Evolutionary conservation across 2,888 invertebrate genomes (phyloP).

Genomic region (Habroteleia sp.): DNA sequence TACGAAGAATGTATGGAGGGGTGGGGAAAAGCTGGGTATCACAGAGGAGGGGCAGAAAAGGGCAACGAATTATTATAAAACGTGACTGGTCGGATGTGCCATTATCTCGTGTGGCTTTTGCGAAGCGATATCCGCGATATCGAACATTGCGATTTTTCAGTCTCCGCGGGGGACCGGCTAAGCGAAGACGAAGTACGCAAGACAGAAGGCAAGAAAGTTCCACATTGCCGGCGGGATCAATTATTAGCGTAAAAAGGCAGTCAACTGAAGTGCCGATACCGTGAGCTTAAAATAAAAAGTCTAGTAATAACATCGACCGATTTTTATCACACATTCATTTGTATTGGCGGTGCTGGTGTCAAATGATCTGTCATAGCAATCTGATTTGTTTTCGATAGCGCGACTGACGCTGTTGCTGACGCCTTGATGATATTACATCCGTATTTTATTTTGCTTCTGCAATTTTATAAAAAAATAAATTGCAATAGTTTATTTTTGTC

Average conservation of each 20-base stretch:
- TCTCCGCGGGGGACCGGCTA: slow-evolving; percentile 65
- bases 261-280: slow-evolving; percentile 39
- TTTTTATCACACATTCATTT: slow-evolving; percentile 47
- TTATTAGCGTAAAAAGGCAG: slow-evolving; percentile 54
- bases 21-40: neutral
- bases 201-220: slow-evolving; percentile 49
- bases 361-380: slow-evolving; percentile 40
- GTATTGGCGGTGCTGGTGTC: slow-evolving; percentile 29
- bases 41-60: slow-evolving; percentile 19
- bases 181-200: slow-evolving; percentile 49
- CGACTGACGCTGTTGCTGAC: slow-evolving; percentile 1
- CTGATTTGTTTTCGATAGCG: slow-evolving; percentile 35
- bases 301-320: slow-evolving; percentile 41
- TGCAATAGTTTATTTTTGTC: too few relatives aligned
- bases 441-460: too few relatives aligned
- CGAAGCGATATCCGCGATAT: slow-evolving; percentile 62
- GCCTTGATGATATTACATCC: too few relatives aligned
- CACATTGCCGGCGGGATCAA: slow-evolving; percentile 56
- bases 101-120: slow-evolving; percentile 62
- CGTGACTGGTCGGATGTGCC: slow-evolving; percentile 68
- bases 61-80: slow-evolving; percentile 68
- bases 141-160: slow-evolving; percentile 66
- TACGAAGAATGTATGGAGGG: slow-evolving; percentile 46
- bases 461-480: neutral
- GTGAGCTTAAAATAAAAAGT: slow-evolving; percentile 32